Evolutionary conservation across 1,140 invertebrate species (phyloP).

Genomic region (Chymomyza costata): DNA sequence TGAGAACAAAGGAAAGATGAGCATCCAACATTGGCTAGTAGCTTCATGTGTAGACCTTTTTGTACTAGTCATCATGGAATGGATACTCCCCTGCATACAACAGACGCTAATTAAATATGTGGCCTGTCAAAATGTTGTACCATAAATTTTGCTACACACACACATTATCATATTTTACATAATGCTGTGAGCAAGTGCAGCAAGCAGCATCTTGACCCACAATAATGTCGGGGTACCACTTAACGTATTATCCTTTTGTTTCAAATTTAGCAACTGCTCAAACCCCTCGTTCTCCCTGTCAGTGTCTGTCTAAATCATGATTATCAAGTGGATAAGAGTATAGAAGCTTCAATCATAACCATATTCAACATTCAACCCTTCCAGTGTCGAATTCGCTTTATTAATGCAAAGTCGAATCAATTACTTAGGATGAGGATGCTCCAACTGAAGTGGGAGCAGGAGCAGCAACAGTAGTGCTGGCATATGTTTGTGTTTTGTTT

Average conservation of each 20-base stretch:
- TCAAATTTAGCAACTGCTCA: constrained; percentile 3
- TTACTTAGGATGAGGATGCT: constrained; percentile 15
- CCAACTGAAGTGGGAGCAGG: background rate
- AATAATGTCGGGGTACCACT: constrained; percentile 9
- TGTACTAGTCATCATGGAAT: background rate
- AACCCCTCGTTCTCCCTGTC: background rate
- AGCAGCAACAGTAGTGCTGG: background rate
- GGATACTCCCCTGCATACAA: background rate
- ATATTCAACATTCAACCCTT: background rate
- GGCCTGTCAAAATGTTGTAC: constrained; percentile 19
- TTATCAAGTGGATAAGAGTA: background rate
- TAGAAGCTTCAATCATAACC: background rate
- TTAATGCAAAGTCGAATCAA: constrained; percentile 20
- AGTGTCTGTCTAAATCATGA: background rate
- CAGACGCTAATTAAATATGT: constrained; percentile 43
- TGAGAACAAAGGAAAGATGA: constrained; percentile 18
- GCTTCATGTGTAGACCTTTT: background rate
- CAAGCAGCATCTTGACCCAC: background rate
- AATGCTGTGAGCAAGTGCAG: background rate
- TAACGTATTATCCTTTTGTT: constrained; percentile 19
- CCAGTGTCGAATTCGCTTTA: constrained; percentile 19
- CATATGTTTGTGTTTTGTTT: background rate
- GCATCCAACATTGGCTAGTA: too few relatives aligned
- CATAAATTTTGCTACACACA: constrained; percentile 14
- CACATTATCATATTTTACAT: constrained; percentile 28